A percentile compares a stretch with the other conserved stretches of the same genome.
Evolutionary conservation across 2,113 vertebrate genomes (phyloP).

Genomic region (Oceanites oceanicus): DNA sequence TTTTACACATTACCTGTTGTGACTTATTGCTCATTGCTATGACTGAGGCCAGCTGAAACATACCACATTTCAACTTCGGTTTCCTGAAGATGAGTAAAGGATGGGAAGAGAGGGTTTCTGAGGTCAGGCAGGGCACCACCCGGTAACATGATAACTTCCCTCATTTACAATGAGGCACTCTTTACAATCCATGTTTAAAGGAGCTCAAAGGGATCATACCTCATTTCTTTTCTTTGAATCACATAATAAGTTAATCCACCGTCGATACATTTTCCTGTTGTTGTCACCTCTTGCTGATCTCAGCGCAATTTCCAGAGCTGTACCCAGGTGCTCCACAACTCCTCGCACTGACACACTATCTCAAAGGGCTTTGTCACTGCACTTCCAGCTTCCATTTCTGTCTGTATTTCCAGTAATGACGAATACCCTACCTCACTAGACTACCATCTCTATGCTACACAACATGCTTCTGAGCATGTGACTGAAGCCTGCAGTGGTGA

Average conservation of each 20-base stretch:
- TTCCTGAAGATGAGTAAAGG: not conserved
- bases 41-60: not conserved
- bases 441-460: too few species aligned
- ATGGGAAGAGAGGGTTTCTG: not conserved
- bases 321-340: not conserved
- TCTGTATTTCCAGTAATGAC: not conserved
- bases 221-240: not conserved
- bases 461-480: accelerated
- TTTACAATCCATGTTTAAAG: not conserved
- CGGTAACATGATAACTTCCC: not conserved
- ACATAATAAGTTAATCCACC: not conserved
- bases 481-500: not conserved
- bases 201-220: not conserved
- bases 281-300: not conserved
- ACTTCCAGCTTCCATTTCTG: not conserved
- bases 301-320: not conserved
- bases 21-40: not conserved
- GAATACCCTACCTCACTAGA: not conserved
- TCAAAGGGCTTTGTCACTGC: not conserved
- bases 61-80: not conserved
- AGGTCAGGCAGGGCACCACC: not conserved
- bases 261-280: not conserved
- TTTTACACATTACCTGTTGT: not conserved
- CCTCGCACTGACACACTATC: not conserved
- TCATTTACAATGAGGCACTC: not conserved